A percentile compares a stretch with the other conserved stretches of the same genome.
These are phyloP conservation scores for Enteromius radiatus DNA, from an alignment of 2,797 vertebrate species.

Conservation along the genomic window DNA sequence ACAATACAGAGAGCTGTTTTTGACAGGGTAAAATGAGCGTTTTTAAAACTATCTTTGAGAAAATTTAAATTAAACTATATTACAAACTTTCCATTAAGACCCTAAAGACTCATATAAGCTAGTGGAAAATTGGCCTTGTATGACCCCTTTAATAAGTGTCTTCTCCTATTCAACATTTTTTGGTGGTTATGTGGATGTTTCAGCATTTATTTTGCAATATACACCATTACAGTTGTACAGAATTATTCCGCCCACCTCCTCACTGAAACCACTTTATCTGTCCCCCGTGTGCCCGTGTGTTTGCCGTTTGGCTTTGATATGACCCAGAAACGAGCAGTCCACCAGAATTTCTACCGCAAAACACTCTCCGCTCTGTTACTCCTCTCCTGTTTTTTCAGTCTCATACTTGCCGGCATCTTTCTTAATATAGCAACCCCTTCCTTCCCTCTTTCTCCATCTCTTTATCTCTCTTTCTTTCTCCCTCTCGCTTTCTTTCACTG, in stretches of 20 bases:
- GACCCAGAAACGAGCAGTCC: slow-evolving; percentile 60
- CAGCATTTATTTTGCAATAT: neutral
- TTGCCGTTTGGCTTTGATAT: slow-evolving; percentile 53
- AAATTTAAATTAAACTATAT: no score
- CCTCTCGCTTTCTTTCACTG: slow-evolving; percentile 41
- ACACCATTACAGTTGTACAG: neutral
- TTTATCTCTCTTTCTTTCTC: slow-evolving; percentile 63
- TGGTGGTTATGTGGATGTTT: neutral
- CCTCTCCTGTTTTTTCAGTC: slow-evolving; percentile 31
- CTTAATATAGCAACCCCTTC: slow-evolving; percentile 73
- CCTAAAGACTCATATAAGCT: no score
- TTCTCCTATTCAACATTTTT: neutral
- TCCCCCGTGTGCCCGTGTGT: slow-evolving; percentile 6
- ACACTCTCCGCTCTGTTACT: slow-evolving; percentile 33
- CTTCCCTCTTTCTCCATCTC: slow-evolving; percentile 48
- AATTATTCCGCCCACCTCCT: neutral
- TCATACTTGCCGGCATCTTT: slow-evolving; percentile 62
- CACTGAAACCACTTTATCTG: slow-evolving; percentile 55
- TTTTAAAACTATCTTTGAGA: no score
- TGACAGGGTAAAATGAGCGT: no score
- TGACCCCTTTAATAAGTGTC: no score
- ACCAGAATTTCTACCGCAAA: slow-evolving; percentile 41
- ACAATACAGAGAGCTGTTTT: no score
- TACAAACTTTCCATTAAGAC: no score
- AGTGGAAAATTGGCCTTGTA: no score